Evolutionary conservation across 2,888 invertebrate genomes (phyloP).

Genomic region (Pyralis farinalis): DNA sequence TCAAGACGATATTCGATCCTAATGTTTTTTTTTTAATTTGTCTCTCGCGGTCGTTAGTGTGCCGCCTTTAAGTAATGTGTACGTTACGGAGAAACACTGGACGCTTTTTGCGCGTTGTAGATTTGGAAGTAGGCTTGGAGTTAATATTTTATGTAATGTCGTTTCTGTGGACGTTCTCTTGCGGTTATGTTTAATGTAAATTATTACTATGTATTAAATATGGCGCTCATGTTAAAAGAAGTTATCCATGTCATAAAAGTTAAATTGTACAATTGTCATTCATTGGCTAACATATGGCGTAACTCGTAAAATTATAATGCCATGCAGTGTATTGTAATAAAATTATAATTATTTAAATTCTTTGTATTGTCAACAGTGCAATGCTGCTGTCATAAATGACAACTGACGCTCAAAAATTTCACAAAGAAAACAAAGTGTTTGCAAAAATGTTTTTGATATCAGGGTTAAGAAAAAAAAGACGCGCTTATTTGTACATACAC

Average conservation of each 20-base stretch:
- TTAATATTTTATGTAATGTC: constrained; percentile 59
- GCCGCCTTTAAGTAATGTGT: constrained; percentile 64
- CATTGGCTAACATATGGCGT: constrained; percentile 34
- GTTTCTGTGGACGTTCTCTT: constrained; percentile 62
- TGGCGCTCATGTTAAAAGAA: constrained; percentile 50
- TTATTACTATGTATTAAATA: constrained; percentile 62
- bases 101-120: constrained; percentile 77
- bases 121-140: constrained; percentile 62
- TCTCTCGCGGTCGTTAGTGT: constrained; percentile 58
- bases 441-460: too few relatives aligned
- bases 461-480: too few relatives aligned
- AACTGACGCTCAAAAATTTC: too few relatives aligned
- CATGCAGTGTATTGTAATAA: constrained; percentile 29
- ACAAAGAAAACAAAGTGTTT: too few relatives aligned
- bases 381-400: constrained; percentile 10
- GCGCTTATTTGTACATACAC: too few relatives aligned
- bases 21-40: constrained; percentile 46
- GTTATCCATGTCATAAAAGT: constrained; percentile 50
- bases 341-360: constrained; percentile 32
- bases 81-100: constrained; percentile 49
- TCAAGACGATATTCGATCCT: constrained; percentile 78
- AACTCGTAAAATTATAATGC: constrained; percentile 22
- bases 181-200: constrained; percentile 66
- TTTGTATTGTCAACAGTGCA: constrained; percentile 27
- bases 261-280: constrained; percentile 38